Evolutionary conservation across 2,113 vertebrate species (phyloP).

Genomic region (Hippocampus guttulatus): DNA sequence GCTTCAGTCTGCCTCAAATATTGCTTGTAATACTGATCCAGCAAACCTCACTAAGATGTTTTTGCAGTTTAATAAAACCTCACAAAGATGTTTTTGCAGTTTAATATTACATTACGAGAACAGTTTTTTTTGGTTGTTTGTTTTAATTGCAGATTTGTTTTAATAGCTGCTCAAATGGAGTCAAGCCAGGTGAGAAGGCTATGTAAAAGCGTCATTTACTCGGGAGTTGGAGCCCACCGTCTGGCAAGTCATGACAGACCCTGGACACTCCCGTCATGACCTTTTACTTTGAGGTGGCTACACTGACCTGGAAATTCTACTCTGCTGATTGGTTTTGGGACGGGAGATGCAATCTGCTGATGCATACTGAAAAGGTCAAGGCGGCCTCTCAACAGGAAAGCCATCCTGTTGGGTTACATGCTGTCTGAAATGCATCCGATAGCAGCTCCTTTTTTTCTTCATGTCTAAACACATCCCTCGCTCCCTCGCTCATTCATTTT

Average conservation of each 20-base stretch:
- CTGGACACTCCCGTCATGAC: slow-evolving; percentile 50
- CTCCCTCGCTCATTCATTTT: slow-evolving; percentile 25
- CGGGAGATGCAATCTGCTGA: slow-evolving; percentile 69
- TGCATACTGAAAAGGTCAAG: slow-evolving; percentile 79
- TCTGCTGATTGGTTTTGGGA: slow-evolving; percentile 70
- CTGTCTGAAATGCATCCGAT: slow-evolving; percentile 61
- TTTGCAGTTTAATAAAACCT: slow-evolving; percentile 4
- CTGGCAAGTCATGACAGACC: slow-evolving; percentile 34
- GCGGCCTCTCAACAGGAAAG: slow-evolving; percentile 59
- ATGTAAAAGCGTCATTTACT: slow-evolving; percentile 60
- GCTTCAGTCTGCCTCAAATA: background rate
- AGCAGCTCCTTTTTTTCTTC: slow-evolving; percentile 19
- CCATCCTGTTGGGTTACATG: slow-evolving; percentile 58
- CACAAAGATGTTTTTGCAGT: slow-evolving; percentile 1
- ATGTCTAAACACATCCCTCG: slow-evolving; percentile 6
- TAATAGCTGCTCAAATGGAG: background rate
- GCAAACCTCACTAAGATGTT: background rate
- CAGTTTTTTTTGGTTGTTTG: slow-evolving; percentile 17
- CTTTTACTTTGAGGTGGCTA: slow-evolving; percentile 72
- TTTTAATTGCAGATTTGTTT: slow-evolving; percentile 35
- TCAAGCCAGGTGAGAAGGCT: slow-evolving; percentile 20
- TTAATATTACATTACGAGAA: slow-evolving; percentile 37
- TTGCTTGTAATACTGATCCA: background rate
- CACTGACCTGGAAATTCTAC: slow-evolving; percentile 71
- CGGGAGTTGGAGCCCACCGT: slow-evolving; percentile 58